phyloP scores from a whole-genome alignment of 2,113 vertebrate species.

The Grammomys dolichurus region DNA sequence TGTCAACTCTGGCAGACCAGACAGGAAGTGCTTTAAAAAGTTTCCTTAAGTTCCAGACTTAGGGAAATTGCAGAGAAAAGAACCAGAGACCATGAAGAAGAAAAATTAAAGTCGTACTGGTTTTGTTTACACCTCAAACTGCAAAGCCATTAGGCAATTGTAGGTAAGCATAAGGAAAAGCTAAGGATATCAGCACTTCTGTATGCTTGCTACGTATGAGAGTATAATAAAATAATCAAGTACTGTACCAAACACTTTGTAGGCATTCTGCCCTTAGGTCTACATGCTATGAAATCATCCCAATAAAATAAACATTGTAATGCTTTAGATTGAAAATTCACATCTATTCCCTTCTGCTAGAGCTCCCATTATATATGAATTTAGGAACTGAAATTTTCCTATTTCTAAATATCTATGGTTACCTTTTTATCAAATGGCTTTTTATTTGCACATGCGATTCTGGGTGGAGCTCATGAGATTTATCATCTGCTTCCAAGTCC shows the following conservation, averaged over 20 bases:
- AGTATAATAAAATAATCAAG: neutral
- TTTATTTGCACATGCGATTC: conserved; percentile 85
- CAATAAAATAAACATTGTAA: neutral
- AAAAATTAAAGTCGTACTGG: neutral
- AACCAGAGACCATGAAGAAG: neutral
- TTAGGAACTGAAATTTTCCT: neutral
- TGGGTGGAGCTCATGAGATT: conserved; percentile 79
- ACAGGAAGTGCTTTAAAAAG: neutral
- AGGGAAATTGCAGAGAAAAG: neutral
- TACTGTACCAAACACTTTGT: neutral
- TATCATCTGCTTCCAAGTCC: conserved; percentile 82
- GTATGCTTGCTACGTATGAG: neutral
- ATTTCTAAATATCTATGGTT: conserved; percentile 53
- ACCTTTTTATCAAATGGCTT: conserved; percentile 86
- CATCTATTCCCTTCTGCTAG: neutral
- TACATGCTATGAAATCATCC: neutral
- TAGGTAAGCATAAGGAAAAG: neutral
- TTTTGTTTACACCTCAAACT: neutral
- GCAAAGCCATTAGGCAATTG: neutral
- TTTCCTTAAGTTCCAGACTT: neutral
- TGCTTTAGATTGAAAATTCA: neutral
- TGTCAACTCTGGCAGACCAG: neutral
- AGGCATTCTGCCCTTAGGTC: neutral
- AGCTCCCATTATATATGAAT: neutral
- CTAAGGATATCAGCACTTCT: neutral